Evolutionary conservation across 2,113 vertebrate genomes (phyloP).

Genomic region (Otis tarda): DNA sequence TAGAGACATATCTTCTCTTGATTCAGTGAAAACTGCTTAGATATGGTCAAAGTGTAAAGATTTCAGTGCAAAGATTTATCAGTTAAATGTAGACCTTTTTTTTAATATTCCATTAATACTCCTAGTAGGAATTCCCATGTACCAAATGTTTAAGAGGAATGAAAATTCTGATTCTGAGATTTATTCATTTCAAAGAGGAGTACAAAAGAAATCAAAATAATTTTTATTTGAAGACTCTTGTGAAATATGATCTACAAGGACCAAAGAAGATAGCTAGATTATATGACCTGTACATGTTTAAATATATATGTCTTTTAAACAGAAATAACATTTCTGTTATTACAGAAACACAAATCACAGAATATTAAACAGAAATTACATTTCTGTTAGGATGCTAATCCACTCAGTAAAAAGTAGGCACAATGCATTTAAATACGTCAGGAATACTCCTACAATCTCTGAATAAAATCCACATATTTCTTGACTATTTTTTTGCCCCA

Average conservation of each 20-base stretch:
- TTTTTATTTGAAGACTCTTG: not conserved
- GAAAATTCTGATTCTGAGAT: not conserved
- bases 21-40: not conserved
- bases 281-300: not conserved
- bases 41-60: not conserved
- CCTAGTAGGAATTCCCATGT: not conserved
- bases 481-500: accelerated
- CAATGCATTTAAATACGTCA: not conserved
- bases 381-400: not conserved
- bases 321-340: not conserved
- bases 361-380: not conserved
- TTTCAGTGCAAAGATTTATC: not conserved
- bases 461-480: not conserved
- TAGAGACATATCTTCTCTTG: not conserved
- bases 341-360: not conserved
- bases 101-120: not conserved
- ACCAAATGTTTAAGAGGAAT: not conserved
- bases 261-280: not conserved
- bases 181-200: not conserved
- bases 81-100: not conserved
- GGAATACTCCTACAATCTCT: not conserved
- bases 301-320: not conserved
- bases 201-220: not conserved
- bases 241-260: not conserved
- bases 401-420: not conserved